Percentiles rank a stretch among this genome's conserved stretches.
phyloP scores from a whole-genome alignment of 2,888 invertebrate genomes.

The Stenodera caucasica region DNA sequence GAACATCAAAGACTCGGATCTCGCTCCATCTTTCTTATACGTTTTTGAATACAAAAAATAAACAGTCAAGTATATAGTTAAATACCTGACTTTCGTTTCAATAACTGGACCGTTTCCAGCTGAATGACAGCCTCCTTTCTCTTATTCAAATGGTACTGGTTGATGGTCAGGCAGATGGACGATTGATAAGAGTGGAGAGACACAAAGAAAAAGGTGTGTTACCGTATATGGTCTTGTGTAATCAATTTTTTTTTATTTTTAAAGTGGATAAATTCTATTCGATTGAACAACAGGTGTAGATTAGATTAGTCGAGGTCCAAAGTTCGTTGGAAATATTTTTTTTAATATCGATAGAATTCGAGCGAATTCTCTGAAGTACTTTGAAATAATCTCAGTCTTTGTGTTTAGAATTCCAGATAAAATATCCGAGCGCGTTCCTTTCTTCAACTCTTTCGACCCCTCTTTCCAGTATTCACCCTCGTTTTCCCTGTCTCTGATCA shows the following conservation, averaged over 20 bases:
- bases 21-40: too few relatives aligned
- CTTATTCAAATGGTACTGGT: background rate
- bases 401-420: constrained; percentile 27
- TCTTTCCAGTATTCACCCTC: constrained; percentile 21
- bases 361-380: constrained; percentile 21
- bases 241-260: too few relatives aligned
- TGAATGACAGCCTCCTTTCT: background rate
- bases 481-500: constrained; percentile 19
- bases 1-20: constrained; percentile 44
- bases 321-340: too few relatives aligned
- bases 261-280: too few relatives aligned
- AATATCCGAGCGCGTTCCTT: constrained; percentile 23
- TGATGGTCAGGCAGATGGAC: background rate
- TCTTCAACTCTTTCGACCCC: constrained; percentile 31
- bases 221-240: background rate
- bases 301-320: too few relatives aligned
- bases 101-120: background rate
- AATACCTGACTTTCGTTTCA: too few relatives aligned
- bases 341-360: constrained; percentile 15
- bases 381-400: constrained; percentile 23
- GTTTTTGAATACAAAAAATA: too few relatives aligned
- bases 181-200: background rate
- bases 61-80: too few relatives aligned
- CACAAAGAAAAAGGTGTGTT: background rate
- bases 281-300: background rate